Evolutionary conservation across 2,113 vertebrate genomes (phyloP).

Genomic region (Callospermophilus lateralis): DNA sequence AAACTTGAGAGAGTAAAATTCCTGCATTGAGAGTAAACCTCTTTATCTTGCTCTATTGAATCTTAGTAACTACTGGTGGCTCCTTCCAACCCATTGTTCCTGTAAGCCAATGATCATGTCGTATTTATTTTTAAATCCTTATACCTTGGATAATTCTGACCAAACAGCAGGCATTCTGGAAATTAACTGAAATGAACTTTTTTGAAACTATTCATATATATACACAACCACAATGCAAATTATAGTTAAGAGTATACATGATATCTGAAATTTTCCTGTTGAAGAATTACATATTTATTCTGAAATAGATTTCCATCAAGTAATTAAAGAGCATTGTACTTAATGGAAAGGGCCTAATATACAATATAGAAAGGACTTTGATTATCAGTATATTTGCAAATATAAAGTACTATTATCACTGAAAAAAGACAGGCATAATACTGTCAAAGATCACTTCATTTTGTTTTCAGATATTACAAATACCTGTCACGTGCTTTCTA

Average conservation of each 20-base stretch:
- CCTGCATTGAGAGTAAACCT: neutral
- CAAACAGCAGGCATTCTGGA: neutral
- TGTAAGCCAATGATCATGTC: neutral
- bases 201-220: neutral
- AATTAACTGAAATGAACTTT: neutral
- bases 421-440: neutral
- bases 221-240: neutral
- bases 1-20: neutral
- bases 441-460: neutral
- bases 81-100: neutral
- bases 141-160: neutral
- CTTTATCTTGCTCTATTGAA: neutral
- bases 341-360: neutral
- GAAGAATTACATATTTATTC: neutral
- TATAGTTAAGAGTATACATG: neutral
- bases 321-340: neutral
- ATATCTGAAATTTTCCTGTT: neutral
- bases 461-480: slow-evolving; percentile 3
- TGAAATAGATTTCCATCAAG: slow-evolving; percentile 13
- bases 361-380: slow-evolving; percentile 1
- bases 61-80: neutral
- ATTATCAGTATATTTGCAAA: slow-evolving; percentile 1
- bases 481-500: neutral
- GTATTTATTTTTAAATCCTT: neutral
- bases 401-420: neutral